Percentiles rank a stretch among this genome's conserved stretches.
Evolutionary conservation across 2,113 vertebrate genomes (phyloP).

Genomic region (Podarcis muralis): DNA sequence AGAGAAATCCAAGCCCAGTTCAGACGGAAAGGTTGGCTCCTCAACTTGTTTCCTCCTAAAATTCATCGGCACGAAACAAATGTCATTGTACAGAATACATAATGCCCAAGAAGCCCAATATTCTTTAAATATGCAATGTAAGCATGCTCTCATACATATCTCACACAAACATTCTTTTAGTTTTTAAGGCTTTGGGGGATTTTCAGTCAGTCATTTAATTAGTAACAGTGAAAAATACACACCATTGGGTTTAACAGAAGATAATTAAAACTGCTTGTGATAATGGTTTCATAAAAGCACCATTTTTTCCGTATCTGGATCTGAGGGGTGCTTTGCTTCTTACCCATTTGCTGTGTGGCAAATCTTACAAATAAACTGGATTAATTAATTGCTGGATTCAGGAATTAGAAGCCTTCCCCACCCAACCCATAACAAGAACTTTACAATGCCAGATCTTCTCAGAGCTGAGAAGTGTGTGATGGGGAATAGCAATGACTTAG

Average conservation of each 20-base stretch:
- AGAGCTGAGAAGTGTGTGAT: background rate
- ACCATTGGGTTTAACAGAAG: background rate
- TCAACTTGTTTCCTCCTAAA: constrained; percentile 82
- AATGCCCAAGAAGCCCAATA: background rate
- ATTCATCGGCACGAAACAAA: constrained; percentile 3
- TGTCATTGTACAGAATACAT: background rate
- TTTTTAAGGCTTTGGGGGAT: background rate
- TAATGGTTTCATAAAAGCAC: background rate
- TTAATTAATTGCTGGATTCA: too few species aligned
- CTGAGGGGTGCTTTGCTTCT: background rate
- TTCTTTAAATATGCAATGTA: background rate
- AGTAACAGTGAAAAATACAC: background rate
- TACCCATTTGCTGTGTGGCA: too few species aligned
- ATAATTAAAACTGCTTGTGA: background rate
- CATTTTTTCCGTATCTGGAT: background rate
- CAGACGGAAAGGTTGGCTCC: constrained; percentile 80
- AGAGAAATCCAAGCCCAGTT: constrained; percentile 90
- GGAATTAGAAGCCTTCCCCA: too few species aligned
- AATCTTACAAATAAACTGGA: background rate
- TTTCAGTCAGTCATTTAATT: background rate
- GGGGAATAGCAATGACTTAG: background rate
- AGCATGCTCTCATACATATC: background rate
- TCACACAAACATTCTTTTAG: background rate
- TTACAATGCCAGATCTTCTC: background rate
- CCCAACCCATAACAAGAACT: too few species aligned